Conservation (phyloP, 1,140 invertebrate genomes). For the Hyposmocoma kahamanoa region DNA sequence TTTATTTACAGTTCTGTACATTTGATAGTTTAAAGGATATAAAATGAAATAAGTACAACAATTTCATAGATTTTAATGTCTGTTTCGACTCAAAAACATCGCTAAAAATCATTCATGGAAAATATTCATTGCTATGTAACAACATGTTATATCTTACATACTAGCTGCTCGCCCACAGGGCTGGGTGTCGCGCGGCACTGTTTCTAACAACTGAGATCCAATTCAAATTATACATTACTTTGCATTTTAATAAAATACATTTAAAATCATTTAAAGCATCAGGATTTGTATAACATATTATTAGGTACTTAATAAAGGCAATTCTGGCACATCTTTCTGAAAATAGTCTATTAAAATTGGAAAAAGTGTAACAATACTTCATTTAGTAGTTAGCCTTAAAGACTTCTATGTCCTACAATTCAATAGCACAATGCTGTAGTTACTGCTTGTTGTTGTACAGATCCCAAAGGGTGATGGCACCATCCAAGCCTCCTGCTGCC, state of each 20-base stretch:
- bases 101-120: slow-evolving; percentile 44
- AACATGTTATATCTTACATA: slow-evolving; percentile 29
- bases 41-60: slow-evolving; percentile 11
- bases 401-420: slow-evolving; percentile 9
- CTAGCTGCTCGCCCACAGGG: slow-evolving; percentile 38
- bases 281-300: slow-evolving; percentile 12
- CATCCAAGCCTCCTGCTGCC: slow-evolving; percentile 81
- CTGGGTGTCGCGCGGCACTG: background rate
- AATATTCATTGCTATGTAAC: slow-evolving; percentile 42
- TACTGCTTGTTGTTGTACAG: slow-evolving; percentile 75
- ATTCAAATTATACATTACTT: slow-evolving; percentile 17
- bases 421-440: slow-evolving; percentile 9
- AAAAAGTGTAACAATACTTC: slow-evolving; percentile 8
- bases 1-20: no score
- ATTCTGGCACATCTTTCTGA: slow-evolving; percentile 33
- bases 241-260: slow-evolving; percentile 22
- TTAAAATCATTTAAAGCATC: slow-evolving; percentile 27
- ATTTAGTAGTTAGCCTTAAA: slow-evolving; percentile 10
- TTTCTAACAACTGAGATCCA: slow-evolving; percentile 40
- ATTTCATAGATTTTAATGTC: slow-evolving; percentile 40
- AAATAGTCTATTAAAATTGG: background rate
- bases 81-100: slow-evolving; percentile 38
- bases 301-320: slow-evolving; percentile 35
- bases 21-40: no score
- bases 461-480: slow-evolving; percentile 83